phyloP scores from a whole-genome alignment of 92 coral and sea anemone genomes.

The Zoanthus sociatus region DNA sequence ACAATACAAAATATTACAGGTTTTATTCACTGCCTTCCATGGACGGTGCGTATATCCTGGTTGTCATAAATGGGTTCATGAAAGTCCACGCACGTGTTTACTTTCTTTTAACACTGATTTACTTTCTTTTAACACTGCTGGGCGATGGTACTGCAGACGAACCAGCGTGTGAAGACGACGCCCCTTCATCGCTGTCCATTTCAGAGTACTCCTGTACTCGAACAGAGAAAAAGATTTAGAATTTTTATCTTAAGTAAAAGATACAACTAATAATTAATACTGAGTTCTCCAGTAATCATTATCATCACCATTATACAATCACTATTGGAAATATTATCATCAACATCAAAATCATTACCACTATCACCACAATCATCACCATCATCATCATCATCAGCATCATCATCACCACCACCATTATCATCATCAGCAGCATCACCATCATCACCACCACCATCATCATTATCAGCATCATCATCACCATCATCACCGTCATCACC shows the following conservation, averaged over 20 bases:
- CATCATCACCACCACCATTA: too few relatives aligned
- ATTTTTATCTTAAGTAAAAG: not conserved
- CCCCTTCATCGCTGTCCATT: constrained; percentile 39
- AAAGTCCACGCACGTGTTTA: not conserved
- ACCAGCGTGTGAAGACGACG: constrained; percentile 43
- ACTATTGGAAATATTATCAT: too few relatives aligned
- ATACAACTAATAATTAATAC: too few relatives aligned
- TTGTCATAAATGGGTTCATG: too few relatives aligned
- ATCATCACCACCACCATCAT: too few relatives aligned
- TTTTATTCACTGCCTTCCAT: not conserved
- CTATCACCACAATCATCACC: not conserved
- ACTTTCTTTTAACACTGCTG: constrained; percentile 43
- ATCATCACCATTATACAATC: too few relatives aligned
- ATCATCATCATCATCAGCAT: too few relatives aligned
- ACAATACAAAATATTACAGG: too few relatives aligned
- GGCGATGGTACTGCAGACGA: constrained; percentile 51
- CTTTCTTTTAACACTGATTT: constrained; percentile 18
- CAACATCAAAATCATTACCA: not conserved
- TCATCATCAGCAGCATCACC: too few relatives aligned
- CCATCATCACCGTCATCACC: not conserved
- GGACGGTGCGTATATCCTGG: too few relatives aligned
- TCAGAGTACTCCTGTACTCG: constrained; percentile 44
- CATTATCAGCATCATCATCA: too few relatives aligned
- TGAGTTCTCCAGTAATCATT: too few relatives aligned
- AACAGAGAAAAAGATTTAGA: not conserved